Conservation (phyloP, 2,888 invertebrate genomes). For the Ophioninae sp. region DNA sequence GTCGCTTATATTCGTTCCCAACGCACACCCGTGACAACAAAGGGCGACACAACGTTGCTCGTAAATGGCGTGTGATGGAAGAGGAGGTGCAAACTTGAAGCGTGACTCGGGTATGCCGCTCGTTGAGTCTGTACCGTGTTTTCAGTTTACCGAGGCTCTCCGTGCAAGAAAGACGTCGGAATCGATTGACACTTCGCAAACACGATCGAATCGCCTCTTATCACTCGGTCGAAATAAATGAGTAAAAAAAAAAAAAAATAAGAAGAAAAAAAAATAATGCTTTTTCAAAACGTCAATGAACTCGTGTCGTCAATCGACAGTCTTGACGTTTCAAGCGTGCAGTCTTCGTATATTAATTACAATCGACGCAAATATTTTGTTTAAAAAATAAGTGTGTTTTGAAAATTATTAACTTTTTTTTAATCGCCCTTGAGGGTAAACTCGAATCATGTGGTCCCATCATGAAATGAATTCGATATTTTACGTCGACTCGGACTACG, state of each 20-base stretch:
- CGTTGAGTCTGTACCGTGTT: slow-evolving; percentile 68
- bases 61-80: slow-evolving; percentile 48
- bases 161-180: slow-evolving; percentile 56
- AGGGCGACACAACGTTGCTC: slow-evolving; percentile 16
- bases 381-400: background rate
- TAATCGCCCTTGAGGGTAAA: background rate
- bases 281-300: slow-evolving; percentile 9
- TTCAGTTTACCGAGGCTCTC: slow-evolving; percentile 75
- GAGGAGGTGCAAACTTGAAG: slow-evolving; percentile 58
- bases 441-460: slow-evolving; percentile 72
- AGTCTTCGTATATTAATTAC: background rate
- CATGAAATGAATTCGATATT: slow-evolving; percentile 73
- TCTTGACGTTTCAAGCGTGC: background rate
- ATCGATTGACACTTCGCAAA: slow-evolving; percentile 9
- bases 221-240: background rate
- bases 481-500: slow-evolving; percentile 73
- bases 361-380: slow-evolving; percentile 31
- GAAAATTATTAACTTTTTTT: background rate
- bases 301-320: background rate
- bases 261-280: slow-evolving; percentile 1
- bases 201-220: slow-evolving; percentile 20
- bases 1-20: slow-evolving; percentile 59
- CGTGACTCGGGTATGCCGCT: slow-evolving; percentile 60
- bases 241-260: background rate
- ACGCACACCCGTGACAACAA: background rate